Conservation (phyloP, 2,797 vertebrate species). For the Sparidentex hasta region DNA sequence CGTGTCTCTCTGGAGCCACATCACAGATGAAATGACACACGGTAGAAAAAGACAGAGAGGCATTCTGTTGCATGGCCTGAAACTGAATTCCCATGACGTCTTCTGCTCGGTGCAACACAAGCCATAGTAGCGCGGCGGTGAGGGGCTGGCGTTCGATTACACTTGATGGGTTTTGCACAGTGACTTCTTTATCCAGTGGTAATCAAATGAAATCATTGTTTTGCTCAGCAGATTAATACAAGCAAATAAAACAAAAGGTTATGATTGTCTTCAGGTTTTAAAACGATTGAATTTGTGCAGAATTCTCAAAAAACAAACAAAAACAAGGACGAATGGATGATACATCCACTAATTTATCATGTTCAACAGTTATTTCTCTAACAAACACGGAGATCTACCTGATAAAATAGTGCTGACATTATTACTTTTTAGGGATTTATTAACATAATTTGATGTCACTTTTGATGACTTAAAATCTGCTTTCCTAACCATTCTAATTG, state of each 20-base stretch:
- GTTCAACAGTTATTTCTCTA: neutral
- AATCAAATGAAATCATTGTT: constrained; percentile 79
- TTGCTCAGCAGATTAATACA: constrained; percentile 45
- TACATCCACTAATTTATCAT: neutral
- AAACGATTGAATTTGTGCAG: neutral
- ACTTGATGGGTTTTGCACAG: constrained; percentile 76
- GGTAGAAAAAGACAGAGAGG: constrained; percentile 73
- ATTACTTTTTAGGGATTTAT: constrained; percentile 3
- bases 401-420: neutral
- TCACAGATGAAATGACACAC: constrained; percentile 84
- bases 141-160: constrained; percentile 71
- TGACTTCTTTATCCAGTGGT: constrained; percentile 78
- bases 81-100: constrained; percentile 85
- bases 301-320: constrained; percentile 10
- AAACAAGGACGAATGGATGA: neutral
- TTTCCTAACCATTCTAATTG: constrained; percentile 25
- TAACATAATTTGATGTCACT: constrained; percentile 20
- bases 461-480: neutral
- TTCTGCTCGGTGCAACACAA: constrained; percentile 74
- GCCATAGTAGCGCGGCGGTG: constrained; percentile 48
- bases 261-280: constrained; percentile 9
- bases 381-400: neutral
- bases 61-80: constrained; percentile 82
- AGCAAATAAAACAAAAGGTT: constrained; percentile 19
- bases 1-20: constrained; percentile 72